These are phyloP conservation scores for Sitta europaea DNA, from an alignment of 2,113 vertebrate species.

Conservation along the genomic window DNA sequence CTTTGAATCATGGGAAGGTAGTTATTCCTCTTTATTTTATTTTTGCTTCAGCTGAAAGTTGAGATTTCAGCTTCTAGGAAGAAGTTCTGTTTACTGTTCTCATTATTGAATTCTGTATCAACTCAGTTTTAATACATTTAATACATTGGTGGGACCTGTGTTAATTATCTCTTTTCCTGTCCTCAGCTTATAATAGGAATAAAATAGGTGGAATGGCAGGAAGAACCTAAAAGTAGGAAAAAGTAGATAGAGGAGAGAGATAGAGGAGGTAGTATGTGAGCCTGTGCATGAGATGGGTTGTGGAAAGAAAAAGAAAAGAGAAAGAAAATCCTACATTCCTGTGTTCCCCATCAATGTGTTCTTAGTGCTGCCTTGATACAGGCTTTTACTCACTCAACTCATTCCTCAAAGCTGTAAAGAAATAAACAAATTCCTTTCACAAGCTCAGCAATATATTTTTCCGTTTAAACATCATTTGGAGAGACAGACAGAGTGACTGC, in stretches of 20 bases:
- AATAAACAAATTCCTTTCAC: background rate
- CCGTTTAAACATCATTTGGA: background rate
- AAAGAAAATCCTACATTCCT: background rate
- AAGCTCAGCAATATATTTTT: background rate
- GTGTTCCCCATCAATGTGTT: background rate
- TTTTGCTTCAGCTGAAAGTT: background rate
- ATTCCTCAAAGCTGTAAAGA: background rate
- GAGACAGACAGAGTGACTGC: background rate
- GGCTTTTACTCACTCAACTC: background rate
- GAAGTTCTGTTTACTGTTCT: background rate
- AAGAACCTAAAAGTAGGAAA: background rate
- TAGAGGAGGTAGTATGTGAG: background rate
- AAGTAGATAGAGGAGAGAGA: background rate
- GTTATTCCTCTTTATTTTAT: background rate
- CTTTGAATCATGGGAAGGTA: background rate
- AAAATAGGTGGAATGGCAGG: background rate
- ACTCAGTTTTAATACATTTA: background rate
- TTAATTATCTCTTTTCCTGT: background rate
- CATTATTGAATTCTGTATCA: background rate
- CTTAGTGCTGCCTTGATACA: background rate
- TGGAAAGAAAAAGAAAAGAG: background rate
- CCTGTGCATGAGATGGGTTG: fast-evolving
- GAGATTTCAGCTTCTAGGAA: background rate
- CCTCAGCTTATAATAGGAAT: background rate
- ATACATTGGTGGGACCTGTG: background rate